Base-by-base conservation (phyloP, 2,888 invertebrate genomes). In the Junonia oenone region DNA sequence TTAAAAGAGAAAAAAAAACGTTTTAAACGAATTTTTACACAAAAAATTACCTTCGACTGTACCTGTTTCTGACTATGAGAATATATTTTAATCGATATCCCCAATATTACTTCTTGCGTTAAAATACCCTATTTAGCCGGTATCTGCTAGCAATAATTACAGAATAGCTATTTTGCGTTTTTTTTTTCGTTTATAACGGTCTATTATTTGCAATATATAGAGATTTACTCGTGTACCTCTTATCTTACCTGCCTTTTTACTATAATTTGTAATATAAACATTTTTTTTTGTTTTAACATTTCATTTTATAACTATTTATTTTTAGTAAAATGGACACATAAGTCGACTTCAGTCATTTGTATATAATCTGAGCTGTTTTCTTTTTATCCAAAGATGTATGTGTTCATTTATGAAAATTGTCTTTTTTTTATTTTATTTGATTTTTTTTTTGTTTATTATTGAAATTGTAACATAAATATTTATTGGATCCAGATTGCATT, bases 401-500 rank as follows among this genome's bases (percentile, higher is more conserved):
- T 90, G 89, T 90, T 90, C 89, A 85, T 83, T 81, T 81, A 73
- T 73, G 73, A 66, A 69, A 43, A 75, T 75, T 75, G 67, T 71
- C 67, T 68, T 72, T 71, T 40, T 71, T 38, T 19, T 75, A 73
- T 73, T 76, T 76, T 74, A 71, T 66, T 73, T 71, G 67, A 71
- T 72, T 65, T 74, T 73, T 68, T 68, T 69, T 73, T 75, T 68
- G 65, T 71, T 66, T 63, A 65, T 33, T 33, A 68, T 65, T 80
- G 79, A 84, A 81, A 81, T 84, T 84, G 79, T 85, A 78, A 74
- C 68, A 40, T 51, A 51, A 55, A 69, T 77, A 81, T 81, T 87
- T 84, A 85, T 86, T 83, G 77, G 77, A 81, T 76, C 88, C 88
- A 87, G 88, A 77, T 67, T 86, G 88, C 88, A 88, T 89, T 89